Evolutionary conservation across 2,113 vertebrate genomes (phyloP).

Genomic region (Crotophaga sulcirostris): DNA sequence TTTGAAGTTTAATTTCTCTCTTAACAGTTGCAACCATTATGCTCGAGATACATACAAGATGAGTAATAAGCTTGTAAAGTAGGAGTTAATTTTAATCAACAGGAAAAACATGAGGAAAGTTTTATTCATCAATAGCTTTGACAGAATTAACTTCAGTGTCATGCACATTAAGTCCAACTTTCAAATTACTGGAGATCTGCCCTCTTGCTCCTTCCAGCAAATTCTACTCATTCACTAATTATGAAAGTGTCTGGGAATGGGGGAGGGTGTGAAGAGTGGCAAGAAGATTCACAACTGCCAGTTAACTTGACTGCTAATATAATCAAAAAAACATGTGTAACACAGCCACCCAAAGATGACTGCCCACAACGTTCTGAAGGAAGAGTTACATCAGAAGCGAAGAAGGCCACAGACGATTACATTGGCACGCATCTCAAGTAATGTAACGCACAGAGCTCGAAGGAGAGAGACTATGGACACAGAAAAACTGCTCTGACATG

Average conservation of each 20-base stretch:
- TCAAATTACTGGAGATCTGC: constrained; percentile 33
- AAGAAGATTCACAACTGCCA: constrained; percentile 49
- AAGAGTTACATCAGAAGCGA: constrained; percentile 10
- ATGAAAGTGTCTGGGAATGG: background rate
- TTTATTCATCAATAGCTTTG: constrained; percentile 40
- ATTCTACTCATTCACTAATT: constrained; percentile 51
- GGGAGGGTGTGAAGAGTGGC: background rate
- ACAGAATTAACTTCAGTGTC: constrained; percentile 43
- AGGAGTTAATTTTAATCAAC: constrained; percentile 14
- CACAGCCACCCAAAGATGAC: constrained; percentile 51
- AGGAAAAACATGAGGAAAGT: constrained; percentile 14
- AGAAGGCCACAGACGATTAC: background rate
- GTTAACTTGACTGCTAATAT: constrained; percentile 45
- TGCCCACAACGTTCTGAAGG: background rate
- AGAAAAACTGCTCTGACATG: background rate
- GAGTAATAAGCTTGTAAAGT: constrained; percentile 14
- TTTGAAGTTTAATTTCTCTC: constrained; percentile 51
- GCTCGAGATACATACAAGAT: background rate
- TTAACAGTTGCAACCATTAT: constrained; percentile 4
- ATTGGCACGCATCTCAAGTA: background rate
- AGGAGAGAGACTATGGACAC: background rate
- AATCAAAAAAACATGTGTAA: constrained; percentile 60
- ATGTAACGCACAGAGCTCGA: background rate
- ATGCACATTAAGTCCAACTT: constrained; percentile 31
- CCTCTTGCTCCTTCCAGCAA: constrained; percentile 33